Evolutionary conservation across 2,888 invertebrate species (phyloP).

Genomic region (Drosophila parthenogenetica): DNA sequence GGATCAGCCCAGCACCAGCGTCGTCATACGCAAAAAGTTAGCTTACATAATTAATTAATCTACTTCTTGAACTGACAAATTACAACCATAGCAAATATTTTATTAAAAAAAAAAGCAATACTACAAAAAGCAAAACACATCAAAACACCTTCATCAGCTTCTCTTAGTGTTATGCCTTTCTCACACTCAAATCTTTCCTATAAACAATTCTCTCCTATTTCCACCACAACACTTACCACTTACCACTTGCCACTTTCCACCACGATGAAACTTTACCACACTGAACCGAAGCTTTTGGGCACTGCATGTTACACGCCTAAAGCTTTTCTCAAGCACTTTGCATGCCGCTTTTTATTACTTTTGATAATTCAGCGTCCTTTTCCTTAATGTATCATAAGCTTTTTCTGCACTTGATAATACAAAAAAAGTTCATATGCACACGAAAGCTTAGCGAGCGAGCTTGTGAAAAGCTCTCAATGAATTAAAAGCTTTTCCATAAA

Average conservation of each 20-base stretch:
- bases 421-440: not conserved
- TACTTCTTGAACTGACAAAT: slow-evolving; percentile 3
- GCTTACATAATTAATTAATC: slow-evolving; percentile 42
- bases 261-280: not conserved
- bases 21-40: slow-evolving; percentile 85
- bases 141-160: slow-evolving; percentile 12
- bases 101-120: not conserved
- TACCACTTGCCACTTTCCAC: not conserved
- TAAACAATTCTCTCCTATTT: slow-evolving; percentile 8
- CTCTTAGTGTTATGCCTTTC: not conserved
- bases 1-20: slow-evolving; percentile 83
- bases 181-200: slow-evolving; percentile 10
- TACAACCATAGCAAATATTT: slow-evolving; percentile 4
- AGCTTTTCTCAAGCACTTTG: slow-evolving; percentile 19
- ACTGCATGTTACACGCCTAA: slow-evolving; percentile 29
- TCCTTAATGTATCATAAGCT: slow-evolving; percentile 7
- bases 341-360: not conserved
- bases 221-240: not conserved
- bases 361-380: slow-evolving; percentile 13
- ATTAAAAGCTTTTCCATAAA: not conserved
- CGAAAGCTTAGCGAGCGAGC: not conserved
- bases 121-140: not conserved
- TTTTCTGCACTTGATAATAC: slow-evolving; percentile 2
- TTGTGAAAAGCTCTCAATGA: not conserved
- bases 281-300: slow-evolving; percentile 16